A percentile compares a stretch with the other conserved stretches of the same genome.
Conservation (phyloP, 1,140 invertebrate species). For the Leptinotarsa defecta region DNA sequence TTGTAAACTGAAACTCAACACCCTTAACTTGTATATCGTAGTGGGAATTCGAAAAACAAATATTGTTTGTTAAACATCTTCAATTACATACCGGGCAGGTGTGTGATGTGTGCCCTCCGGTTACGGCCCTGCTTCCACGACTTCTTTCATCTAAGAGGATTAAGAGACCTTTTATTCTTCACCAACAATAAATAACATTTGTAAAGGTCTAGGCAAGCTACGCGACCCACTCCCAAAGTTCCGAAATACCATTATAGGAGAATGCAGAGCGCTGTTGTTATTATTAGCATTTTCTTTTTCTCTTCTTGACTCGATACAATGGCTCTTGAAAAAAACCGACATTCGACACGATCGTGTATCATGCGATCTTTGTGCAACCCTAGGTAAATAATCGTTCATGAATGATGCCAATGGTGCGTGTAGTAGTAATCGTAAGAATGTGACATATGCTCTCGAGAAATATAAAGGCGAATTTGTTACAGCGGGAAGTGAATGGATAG, state of each 20-base stretch:
- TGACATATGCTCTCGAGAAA: slow-evolving; percentile 17
- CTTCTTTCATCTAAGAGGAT: slow-evolving; percentile 36
- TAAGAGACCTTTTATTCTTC: slow-evolving; percentile 34
- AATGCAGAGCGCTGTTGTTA: slow-evolving; percentile 31
- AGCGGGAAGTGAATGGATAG: not conserved
- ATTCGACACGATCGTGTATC: slow-evolving; percentile 28
- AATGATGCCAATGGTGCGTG: slow-evolving; percentile 16
- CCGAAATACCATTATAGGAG: slow-evolving; percentile 30
- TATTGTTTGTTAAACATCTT: slow-evolving; percentile 25
- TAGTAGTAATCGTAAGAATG: slow-evolving; percentile 1
- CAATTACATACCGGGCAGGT: slow-evolving; percentile 21
- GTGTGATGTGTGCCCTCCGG: not conserved
- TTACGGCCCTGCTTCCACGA: slow-evolving; percentile 17
- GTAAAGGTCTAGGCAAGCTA: slow-evolving; percentile 19
- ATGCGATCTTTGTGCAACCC: slow-evolving; percentile 25
- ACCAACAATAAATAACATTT: slow-evolving; percentile 33
- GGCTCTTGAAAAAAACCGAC: slow-evolving; percentile 28
- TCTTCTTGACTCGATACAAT: slow-evolving; percentile 27
- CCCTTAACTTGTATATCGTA: not conserved
- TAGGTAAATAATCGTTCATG: slow-evolving; percentile 27
- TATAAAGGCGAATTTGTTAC: slow-evolving; percentile 6
- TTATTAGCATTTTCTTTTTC: slow-evolving; percentile 31
- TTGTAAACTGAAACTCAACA: not conserved
- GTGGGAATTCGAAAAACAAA: not conserved
- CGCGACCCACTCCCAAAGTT: slow-evolving; percentile 32